Evolutionary conservation across 2,888 invertebrate species (phyloP), one percentile per base, ranked within the genome.

Genomic region (Drosophila aldrichi): DNA sequence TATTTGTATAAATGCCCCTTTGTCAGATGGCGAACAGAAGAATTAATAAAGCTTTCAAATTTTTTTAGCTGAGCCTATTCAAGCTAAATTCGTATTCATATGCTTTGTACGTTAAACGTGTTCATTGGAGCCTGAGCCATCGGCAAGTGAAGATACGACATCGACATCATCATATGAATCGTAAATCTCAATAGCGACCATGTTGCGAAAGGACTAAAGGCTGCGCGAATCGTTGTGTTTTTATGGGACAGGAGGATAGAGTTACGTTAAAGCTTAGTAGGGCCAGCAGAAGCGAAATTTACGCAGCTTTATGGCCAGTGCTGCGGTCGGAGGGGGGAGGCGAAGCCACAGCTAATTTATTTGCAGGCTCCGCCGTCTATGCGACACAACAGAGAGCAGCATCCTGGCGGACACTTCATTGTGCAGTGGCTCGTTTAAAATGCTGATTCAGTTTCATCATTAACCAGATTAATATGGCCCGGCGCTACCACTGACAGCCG

Each of bases 361-460:
- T 85, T 89, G 81, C 88, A 74, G 82, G 67, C 84, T 60, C 73
- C 71, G 60, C 81, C 85, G 74, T 79, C 88, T 89, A 87, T 86
- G 87, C 79, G 87, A 79, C 81, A 68, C 69, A 68, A 62, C 55
- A 65, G 57, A 54, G 46, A 20, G 36, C 25, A 55, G 64, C 59
- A 49, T 49, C 56, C 71, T 44, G 48, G 63, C 46, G 44, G 18
- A 63, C 72, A 73, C 88, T 85, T 77, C 76, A 81, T 79, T 91
- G 91, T 84, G 83, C 91, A 89, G 82, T 90, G 87, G 88, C 77
- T 91, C 91, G 92, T 87, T 91, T 90, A 91, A 91, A 91, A 88
- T 89, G 92, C 93, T 92, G 92, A 92, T 93, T 92, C 92, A 92
- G 93, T 92, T 91, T 91, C 91, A 91, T 93, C 92, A 92, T 92